Percentiles rank a stretch among this genome's conserved stretches.
Evolutionary conservation across 2,888 invertebrate species (phyloP).

Genomic region (Malacosoma neustria): DNA sequence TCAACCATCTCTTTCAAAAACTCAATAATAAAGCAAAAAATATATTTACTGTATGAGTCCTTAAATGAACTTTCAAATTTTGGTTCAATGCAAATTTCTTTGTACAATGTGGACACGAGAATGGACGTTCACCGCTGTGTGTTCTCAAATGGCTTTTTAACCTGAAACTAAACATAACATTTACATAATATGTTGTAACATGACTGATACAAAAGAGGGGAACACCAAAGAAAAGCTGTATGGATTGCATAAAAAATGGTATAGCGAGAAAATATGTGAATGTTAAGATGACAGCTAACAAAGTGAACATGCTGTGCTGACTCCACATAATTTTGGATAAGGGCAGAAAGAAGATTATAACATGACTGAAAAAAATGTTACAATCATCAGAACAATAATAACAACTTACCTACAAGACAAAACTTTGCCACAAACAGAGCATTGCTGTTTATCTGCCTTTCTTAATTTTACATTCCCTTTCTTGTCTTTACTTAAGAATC

Average conservation of each 20-base stretch:
- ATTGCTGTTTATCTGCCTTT: constrained; percentile 44
- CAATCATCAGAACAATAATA: too few species aligned
- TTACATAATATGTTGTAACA: too few species aligned
- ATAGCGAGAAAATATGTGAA: too few species aligned
- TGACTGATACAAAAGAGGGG: too few species aligned
- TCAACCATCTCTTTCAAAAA: constrained; percentile 41
- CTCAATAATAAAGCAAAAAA: not conserved
- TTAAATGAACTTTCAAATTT: constrained; percentile 57
- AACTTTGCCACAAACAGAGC: constrained; percentile 67
- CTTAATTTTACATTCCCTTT: constrained; percentile 11
- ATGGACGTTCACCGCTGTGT: constrained; percentile 53
- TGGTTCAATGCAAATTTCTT: constrained; percentile 57
- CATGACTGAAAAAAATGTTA: too few species aligned
- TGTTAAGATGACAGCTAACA: too few species aligned
- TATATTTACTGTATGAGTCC: constrained; percentile 53
- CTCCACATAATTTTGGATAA: too few species aligned
- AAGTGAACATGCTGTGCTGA: too few species aligned
- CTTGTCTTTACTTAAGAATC: constrained; percentile 6
- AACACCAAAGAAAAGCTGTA: too few species aligned
- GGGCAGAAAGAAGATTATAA: too few species aligned
- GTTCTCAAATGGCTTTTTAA: constrained; percentile 58
- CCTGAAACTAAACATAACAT: constrained; percentile 41
- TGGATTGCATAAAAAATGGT: too few species aligned
- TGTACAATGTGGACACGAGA: constrained; percentile 46
- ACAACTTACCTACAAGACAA: constrained; percentile 63